Percentiles rank a stretch among this genome's conserved stretches.
Conservation (phyloP, 2,797 vertebrate genomes). For the Platyrinchus mystaceus region DNA sequence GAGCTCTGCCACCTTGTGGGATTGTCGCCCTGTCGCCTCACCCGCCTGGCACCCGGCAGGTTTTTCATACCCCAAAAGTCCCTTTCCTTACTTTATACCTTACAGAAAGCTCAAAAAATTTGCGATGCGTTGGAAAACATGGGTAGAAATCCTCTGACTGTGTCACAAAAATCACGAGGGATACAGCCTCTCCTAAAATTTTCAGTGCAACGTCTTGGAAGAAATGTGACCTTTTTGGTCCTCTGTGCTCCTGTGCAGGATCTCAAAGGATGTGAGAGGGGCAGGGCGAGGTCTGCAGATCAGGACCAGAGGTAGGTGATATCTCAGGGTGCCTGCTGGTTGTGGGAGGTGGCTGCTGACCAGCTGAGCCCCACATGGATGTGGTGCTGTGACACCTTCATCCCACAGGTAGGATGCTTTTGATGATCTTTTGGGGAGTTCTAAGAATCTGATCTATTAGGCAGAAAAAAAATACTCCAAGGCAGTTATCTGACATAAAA, state of each 20-base stretch:
- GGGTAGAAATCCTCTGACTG: rapidly evolving
- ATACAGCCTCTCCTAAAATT: rapidly evolving
- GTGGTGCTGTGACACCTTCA: neutral
- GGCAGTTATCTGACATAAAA: neutral
- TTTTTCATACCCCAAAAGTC: neutral
- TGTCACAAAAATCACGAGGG: rapidly evolving
- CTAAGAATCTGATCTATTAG: neutral
- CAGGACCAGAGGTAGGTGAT: rapidly evolving
- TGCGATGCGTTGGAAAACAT: rapidly evolving
- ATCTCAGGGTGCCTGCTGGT: rapidly evolving
- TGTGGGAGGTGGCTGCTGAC: neutral
- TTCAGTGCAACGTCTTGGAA: neutral
- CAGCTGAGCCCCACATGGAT: neutral
- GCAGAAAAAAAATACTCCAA: neutral
- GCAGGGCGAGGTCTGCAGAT: neutral
- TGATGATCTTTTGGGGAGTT: neutral
- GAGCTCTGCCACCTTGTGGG: conserved; percentile 61
- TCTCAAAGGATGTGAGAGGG: rapidly evolving
- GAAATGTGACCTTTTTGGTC: rapidly evolving
- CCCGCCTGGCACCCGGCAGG: neutral
- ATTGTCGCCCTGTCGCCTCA: neutral
- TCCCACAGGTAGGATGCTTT: neutral
- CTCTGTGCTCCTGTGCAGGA: neutral
- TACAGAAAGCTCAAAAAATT: neutral
- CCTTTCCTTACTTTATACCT: neutral